A percentile compares a stretch with the other conserved stretches of the same genome.
phyloP scores from a whole-genome alignment of 1,140 invertebrate species.

The Papilio xuthus region DNA sequence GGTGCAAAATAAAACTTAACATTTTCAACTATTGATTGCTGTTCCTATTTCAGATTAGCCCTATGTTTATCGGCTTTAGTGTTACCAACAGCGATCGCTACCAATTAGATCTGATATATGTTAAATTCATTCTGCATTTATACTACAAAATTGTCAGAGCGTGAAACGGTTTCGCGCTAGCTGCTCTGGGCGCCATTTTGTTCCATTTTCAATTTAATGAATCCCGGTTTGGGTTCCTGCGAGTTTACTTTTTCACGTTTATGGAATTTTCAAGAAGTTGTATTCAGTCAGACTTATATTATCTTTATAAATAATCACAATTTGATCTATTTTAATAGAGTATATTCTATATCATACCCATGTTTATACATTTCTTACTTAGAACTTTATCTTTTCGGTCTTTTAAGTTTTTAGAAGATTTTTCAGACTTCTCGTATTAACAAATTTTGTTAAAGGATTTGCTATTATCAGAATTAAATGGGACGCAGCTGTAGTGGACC shows the following conservation, averaged over 20 bases:
- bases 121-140: constrained; percentile 57
- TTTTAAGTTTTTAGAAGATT: too few relatives aligned
- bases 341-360: too few relatives aligned
- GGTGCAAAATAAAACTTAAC: not conserved
- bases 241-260: constrained; percentile 50
- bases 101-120: constrained; percentile 48
- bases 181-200: constrained; percentile 53
- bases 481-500: not conserved
- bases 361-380: not conserved
- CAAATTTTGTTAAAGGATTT: too few relatives aligned
- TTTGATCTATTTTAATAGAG: too few relatives aligned
- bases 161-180: constrained; percentile 58
- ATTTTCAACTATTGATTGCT: not conserved
- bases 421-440: not conserved
- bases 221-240: constrained; percentile 48
- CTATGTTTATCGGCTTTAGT: not conserved
- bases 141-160: constrained; percentile 62
- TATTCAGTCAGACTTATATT: not conserved
- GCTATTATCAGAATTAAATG: not conserved
- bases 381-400: too few relatives aligned
- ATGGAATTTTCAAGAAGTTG: constrained; percentile 19
- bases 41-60: not conserved
- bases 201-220: constrained; percentile 65
- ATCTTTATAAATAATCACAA: too few relatives aligned
- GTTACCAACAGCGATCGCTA: not conserved